Percentiles rank a stretch among this genome's conserved stretches.
These are phyloP conservation scores for Cerastoderma edule DNA, from an alignment of 2,888 invertebrate genomes.

Conservation along the genomic window DNA sequence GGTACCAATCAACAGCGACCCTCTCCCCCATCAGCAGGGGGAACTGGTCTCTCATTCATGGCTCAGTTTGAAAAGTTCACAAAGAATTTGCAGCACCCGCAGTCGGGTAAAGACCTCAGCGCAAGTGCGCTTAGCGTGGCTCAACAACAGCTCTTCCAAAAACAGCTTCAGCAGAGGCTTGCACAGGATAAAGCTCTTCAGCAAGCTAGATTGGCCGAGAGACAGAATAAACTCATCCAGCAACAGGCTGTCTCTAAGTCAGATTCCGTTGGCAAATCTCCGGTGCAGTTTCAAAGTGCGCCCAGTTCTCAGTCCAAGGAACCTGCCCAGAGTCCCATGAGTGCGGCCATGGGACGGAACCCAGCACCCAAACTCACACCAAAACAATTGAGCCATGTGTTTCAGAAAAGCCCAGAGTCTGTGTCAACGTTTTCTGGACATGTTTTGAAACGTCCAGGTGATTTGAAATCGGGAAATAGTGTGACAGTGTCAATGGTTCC, in stretches of 20 bases:
- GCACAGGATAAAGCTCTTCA: conserved; percentile 2
- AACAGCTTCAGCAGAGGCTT: conserved; percentile 6
- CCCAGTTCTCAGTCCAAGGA: conserved; percentile 20
- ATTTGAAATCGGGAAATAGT: background rate
- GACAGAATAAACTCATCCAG: background rate
- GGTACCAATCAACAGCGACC: conserved; percentile 13
- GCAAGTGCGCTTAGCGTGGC: background rate
- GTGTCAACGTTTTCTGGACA: conserved; percentile 42
- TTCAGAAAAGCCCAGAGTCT: conserved; percentile 20
- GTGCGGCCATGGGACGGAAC: conserved; percentile 39
- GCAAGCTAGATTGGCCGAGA: conserved; percentile 2
- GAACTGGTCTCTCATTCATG: conserved; percentile 46
- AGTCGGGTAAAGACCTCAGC: background rate
- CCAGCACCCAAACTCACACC: conserved; percentile 24
- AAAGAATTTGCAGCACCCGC: background rate
- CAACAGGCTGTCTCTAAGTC: conserved; percentile 23
- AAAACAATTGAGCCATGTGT: conserved; percentile 38
- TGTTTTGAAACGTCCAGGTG: conserved; percentile 46
- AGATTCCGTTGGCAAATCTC: background rate
- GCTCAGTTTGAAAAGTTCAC: conserved; percentile 66
- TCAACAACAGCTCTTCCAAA: conserved; percentile 13
- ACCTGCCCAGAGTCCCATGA: conserved; percentile 50
- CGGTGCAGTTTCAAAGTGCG: background rate
- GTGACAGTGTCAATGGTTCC: background rate
- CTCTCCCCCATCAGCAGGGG: conserved; percentile 8